Evolutionary conservation across 2,888 invertebrate genomes (phyloP).

Genomic region (Mongoloraphidia duomilia): DNA sequence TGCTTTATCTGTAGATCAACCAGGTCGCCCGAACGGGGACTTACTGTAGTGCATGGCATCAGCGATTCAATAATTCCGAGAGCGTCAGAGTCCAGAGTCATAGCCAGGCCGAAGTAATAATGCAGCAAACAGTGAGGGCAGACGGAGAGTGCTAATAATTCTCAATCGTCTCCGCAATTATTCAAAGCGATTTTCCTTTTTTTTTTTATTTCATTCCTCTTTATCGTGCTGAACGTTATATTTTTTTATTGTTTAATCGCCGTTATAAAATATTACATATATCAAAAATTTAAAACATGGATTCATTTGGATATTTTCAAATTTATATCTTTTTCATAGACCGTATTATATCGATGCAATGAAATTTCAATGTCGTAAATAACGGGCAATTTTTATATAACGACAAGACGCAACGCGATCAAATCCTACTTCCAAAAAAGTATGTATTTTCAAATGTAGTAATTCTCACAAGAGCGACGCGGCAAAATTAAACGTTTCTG

Average conservation of each 20-base stretch:
- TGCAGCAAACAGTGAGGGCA: constrained; percentile 35
- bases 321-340: not conserved
- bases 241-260: not conserved
- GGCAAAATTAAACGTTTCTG: too few relatives aligned
- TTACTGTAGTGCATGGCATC: not conserved
- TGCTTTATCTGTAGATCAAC: too few relatives aligned
- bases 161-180: too few relatives aligned
- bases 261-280: not conserved
- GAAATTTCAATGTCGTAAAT: too few relatives aligned
- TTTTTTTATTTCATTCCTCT: not conserved
- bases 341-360: not conserved
- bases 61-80: not conserved
- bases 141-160: constrained; percentile 20
- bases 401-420: too few relatives aligned
- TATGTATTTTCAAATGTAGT: too few relatives aligned
- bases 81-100: constrained; percentile 29
- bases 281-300: not conserved
- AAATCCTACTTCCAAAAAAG: too few relatives aligned
- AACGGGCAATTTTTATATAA: too few relatives aligned
- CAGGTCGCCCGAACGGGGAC: not conserved
- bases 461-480: too few relatives aligned
- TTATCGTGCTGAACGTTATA: not conserved
- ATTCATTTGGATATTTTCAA: not conserved
- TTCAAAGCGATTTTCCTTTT: not conserved
- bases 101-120: constrained; percentile 31